Base-by-base conservation (phyloP, 2,888 invertebrate genomes). In the Xestia sexstrigata region DNA sequence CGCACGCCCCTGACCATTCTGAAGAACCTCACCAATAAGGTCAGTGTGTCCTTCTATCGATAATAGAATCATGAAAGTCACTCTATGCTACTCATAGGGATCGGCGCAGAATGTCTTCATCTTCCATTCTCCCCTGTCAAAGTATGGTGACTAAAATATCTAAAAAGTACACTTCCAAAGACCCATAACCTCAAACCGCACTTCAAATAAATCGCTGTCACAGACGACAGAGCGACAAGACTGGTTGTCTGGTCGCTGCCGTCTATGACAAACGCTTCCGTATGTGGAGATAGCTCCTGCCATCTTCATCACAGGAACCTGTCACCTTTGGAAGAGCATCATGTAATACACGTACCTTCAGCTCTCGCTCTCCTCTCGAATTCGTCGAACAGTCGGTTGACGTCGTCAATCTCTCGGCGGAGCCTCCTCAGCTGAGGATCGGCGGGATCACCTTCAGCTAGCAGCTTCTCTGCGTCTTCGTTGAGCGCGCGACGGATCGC, bases 391-490 rank as follows among this genome's bases (percentile, higher is more conserved):
- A 99, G 97, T 79, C 99, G 97, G 95, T 99, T 99, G 88, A 99
- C 99, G 94, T 99, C 99, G 84, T 99, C 99, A 97, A 99, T 99
- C 97, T 99, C 99, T 23, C 99, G 97, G 79, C 98, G 97, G 87
- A 99, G 96, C 72, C 99, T 97, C 81, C 99, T 95, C 89, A 99
- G 97, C 92, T 99, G 99, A 0, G 99, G 99, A 96, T 99, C 99
- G 45, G 99, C 98, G 4, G 99, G 98, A 96, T 99, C 99, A n/a
- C 99, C 99, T 93, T 99, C 99, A 30, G 98, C 98, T 62, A 99
- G 97, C 85, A 99, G 96, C 92, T 99, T 99, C 94, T 99, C 99
- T 0, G 99, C 99, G 94, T 99, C 99, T 92, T 99, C 99, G 96
- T 99, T 99, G 75, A 99, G 96, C 0, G 99, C 99, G 84, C 98